Base-by-base conservation (phyloP, 2,888 invertebrate genomes). In the Dioctria rufipes region DNA sequence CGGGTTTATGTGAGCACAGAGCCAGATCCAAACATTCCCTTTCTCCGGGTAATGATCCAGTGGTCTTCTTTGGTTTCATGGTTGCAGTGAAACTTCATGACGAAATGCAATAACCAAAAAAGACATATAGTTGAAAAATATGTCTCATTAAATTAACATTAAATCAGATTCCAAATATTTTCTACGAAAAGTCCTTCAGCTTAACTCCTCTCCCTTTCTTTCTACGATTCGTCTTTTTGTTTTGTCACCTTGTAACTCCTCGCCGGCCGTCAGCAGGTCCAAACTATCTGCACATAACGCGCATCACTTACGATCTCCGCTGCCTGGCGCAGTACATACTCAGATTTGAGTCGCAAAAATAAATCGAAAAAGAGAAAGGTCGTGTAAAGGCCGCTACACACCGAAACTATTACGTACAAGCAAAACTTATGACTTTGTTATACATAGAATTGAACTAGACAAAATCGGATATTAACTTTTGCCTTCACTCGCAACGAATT, bases 131-230 rank as follows among this genome's bases (percentile, higher is more conserved):
- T 69, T 69, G 49, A 51, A 69, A 69, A 43, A 51, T 49, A 25
- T 69, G 49, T 51, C 11, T n/a, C 54, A 54, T 69, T 69, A 69
- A 69, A 69, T 69, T 69, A 69, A 69, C 69, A 69, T 69, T 39
- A 69, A 54, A 51, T n/a, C 69, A 51, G 51, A 69, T 69, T 69
- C 25, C 49, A 69, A 51, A 69, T 69, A 49, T 69, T 37, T 49
- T 54, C 69, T 51, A 9, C 49, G 69, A 51, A 49, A 51, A 51
- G 49, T 51, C 69, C 49, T 54, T n/a, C n/a, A 8, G 54, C 2
- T 46, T 9, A 9, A 6, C 9, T 11, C 54, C 25, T 25, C 25
- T 25, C 25, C 2, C 25, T 25, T 25, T 25, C 25, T 25, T 25
- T 25, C 25, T 25, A 42, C 69, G 69, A 51, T 39, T n/a, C 69